phyloP scores from a whole-genome alignment of 2,113 vertebrate genomes.

The Octodon degus region DNA sequence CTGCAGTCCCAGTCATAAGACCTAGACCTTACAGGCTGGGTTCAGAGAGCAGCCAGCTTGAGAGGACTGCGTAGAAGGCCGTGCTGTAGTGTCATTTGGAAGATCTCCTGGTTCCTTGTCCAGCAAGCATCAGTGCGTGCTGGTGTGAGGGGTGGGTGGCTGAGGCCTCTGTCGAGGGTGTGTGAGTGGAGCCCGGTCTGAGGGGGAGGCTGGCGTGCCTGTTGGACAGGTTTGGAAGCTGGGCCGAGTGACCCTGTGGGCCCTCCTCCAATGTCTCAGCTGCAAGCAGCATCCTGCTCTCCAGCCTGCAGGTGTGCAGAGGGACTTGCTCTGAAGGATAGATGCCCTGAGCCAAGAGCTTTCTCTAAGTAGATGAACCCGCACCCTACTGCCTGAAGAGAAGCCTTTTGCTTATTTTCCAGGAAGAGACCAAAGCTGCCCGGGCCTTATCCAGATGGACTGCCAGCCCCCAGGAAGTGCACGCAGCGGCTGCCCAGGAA shows the following conservation, averaged over 20 bases:
- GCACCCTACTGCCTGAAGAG: neutral
- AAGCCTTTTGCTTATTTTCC: neutral
- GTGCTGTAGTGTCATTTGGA: neutral
- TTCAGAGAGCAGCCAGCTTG: neutral
- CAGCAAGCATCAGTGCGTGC: accelerated
- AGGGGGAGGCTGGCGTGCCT: neutral
- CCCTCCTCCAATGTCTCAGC: neutral
- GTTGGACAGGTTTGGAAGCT: neutral
- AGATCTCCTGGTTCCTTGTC: neutral
- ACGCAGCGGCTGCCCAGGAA: neutral
- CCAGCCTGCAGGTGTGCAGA: neutral
- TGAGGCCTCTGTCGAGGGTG: neutral
- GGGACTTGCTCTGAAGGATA: neutral
- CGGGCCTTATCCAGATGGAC: no score
- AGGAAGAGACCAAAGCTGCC: neutral
- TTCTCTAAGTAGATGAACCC: no score
- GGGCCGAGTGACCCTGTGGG: neutral
- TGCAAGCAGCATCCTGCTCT: neutral
- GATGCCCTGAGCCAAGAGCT: neutral
- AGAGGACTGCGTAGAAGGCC: neutral
- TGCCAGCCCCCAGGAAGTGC: neutral
- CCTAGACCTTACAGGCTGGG: neutral
- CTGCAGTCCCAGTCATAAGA: neutral
- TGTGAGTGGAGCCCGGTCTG: neutral
- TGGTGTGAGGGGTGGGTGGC: accelerated